Evolutionary conservation across 2,113 vertebrate species (phyloP), one percentile per base, ranked within the genome.

Genomic region (Gobio gobio): DNA sequence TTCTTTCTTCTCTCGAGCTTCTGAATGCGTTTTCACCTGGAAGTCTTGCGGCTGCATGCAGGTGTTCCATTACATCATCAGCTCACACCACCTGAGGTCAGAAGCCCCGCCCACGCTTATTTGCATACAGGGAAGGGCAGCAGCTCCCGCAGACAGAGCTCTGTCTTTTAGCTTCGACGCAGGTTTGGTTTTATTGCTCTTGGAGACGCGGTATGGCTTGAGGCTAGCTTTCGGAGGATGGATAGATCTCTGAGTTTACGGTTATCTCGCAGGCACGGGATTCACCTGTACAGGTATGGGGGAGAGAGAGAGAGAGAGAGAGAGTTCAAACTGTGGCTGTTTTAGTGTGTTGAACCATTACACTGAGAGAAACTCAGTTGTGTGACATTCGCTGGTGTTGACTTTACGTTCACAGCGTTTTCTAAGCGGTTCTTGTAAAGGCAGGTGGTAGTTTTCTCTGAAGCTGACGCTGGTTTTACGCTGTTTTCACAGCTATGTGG

Each of bases 201-300:
- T 12, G 20, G 24, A 2, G 10, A 2, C 47, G 16, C 63, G 86
- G 70, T 10, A 88, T 91, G 84, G 47, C 43, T 14, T 92, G 40
- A 90, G 36, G n/a, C 47, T 72, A 70, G 49, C 24, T 40, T 80
- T 51, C 2, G 1, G 84, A 92, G 87, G 78, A 93, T 94, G 79
- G 87, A 89, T 85, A 91, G 94, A 86, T 94, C 94, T 79, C 90
- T 93, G 83, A 93, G 90, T 88, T 93, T 94, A n/a, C 92, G 93
- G 75, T 90, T 93, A 76, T 92, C 94, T 22, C 92, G 89, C 88
- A 84, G 91, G 80, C 72, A 91, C 4, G 77, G 66, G 45, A 56
- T 74, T 33, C 89, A 91, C 85, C 3, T 88, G 0, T 83, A 83
- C 85, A 92, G 94, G 94, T 95, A 91, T 90, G 91, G 6, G 12